Base-by-base conservation (phyloP, 2,888 invertebrate species). In the Eustalomyia histrio region DNA sequence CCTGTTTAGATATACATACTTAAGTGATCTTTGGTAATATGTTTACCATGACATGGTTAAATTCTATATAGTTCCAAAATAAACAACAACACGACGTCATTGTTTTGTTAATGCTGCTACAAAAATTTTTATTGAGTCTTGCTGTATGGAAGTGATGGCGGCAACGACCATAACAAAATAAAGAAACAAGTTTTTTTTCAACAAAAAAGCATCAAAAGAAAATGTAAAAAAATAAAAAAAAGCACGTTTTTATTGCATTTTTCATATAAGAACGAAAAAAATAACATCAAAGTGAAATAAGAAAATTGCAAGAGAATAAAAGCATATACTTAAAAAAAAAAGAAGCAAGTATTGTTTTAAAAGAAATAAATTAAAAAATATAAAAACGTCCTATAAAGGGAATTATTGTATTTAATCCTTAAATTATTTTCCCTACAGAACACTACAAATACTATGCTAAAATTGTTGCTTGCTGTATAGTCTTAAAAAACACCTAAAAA, bases 81-180 rank as follows among this genome's bases (percentile, higher is more conserved):
- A 57, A 69, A 76, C 76, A 76, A 76, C 76, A 76, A 71, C 35
- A 53, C 64, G 50, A 71, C 57, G 52, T 71, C 76, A 71, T 52
- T 71, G 68, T 68, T 55, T 33, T 9, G 29, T 72, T 73, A 79
- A 79, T 79, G 78, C 18, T 47, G 33, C 58, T 53, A 75, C 61
- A 68, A 68, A 61, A 68, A 29, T 76, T 69, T 47, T 64, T 69
- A 55, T 64, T 72, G 65, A 67, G 50, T 63, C 33, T n/a, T 17
- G 58, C 63, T 58, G 65, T 58, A 47, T 47, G 43, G 29, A 65
- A 53, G 21, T 64, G 65, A 65, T 72, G 71, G 65, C 71, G 60
- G 73, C 78, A 67, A 73, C 78, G 55, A 73, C 72, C 78, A 79
- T 79, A 72, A 73, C 72, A 61, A 67, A 55, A 65, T 52, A 17